Evolutionary conservation across 2,113 vertebrate species (phyloP).

Genomic region (Heterocephalus glaber): DNA sequence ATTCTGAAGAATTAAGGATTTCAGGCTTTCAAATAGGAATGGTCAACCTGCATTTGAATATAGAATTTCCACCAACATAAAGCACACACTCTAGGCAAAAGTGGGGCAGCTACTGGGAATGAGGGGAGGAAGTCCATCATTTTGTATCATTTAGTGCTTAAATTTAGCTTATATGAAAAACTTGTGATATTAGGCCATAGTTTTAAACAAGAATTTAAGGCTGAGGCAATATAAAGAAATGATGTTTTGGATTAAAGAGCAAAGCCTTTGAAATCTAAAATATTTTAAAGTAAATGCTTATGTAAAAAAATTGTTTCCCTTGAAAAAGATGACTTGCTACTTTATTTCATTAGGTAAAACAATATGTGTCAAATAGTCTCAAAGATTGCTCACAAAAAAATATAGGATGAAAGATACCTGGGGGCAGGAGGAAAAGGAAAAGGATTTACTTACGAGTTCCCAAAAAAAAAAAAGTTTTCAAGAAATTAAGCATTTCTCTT

Average conservation of each 20-base stretch:
- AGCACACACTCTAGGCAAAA: neutral
- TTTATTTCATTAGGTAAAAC: conserved; percentile 69
- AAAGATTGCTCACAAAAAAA: conserved; percentile 55
- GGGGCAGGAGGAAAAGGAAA: neutral
- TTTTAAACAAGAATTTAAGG: conserved; percentile 56
- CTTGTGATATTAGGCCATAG: conserved; percentile 45
- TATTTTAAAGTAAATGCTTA: conserved; percentile 77
- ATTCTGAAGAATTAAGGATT: neutral
- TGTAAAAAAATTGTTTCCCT: conserved; percentile 73
- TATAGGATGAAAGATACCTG: neutral
- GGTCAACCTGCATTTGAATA: neutral
- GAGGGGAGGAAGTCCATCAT: neutral
- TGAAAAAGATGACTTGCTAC: conserved; percentile 69
- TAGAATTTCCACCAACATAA: neutral
- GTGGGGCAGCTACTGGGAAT: neutral
- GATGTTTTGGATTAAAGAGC: conserved; percentile 73
- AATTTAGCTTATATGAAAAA: conserved; percentile 39
- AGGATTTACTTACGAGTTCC: neutral
- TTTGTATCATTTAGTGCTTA: conserved; percentile 16
- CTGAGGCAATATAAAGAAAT: neutral
- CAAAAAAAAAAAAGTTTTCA: conserved; percentile 54
- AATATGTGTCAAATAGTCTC: conserved; percentile 23
- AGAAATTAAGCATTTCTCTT: conserved; percentile 22
- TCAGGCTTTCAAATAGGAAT: neutral
- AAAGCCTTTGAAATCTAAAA: conserved; percentile 73